These are phyloP conservation scores for Julus scandinavius DNA, from an alignment of 2,888 invertebrate species.

Conservation along the genomic window DNA sequence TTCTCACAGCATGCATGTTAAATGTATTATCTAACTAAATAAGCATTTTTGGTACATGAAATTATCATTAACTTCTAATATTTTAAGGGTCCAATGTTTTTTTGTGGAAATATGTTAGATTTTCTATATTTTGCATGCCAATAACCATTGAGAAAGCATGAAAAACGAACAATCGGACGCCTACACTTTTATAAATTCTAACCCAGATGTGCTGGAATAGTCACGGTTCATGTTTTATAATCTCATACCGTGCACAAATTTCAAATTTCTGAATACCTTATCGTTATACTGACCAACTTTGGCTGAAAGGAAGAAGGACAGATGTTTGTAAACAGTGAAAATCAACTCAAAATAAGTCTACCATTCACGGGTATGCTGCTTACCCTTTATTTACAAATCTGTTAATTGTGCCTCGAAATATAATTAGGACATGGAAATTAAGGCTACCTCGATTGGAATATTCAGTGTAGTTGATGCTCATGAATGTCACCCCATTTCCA, in stretches of 20 bases:
- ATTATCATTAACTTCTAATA: conserved; percentile 22
- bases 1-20: not conserved
- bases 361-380: not conserved
- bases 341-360: not conserved
- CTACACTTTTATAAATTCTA: not conserved
- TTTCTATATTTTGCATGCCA: conserved; percentile 1
- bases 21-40: not conserved
- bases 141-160: not conserved
- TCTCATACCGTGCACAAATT: not conserved
- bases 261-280: not conserved
- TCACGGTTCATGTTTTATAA: not conserved
- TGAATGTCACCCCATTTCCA: not conserved
- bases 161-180: not conserved
- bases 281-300: conserved; percentile 25
- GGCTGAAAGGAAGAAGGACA: not conserved
- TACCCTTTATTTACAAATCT: not conserved
- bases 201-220: conserved; percentile 2
- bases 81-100: not conserved
- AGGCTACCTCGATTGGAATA: not conserved
- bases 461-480: not conserved
- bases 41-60: not conserved
- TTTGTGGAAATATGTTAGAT: not conserved
- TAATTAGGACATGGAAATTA: not conserved
- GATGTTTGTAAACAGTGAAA: not conserved
- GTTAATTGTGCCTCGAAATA: not conserved